Evolutionary conservation across 2,113 vertebrate species (phyloP).

Genomic region (Dipodomys spectabilis): DNA sequence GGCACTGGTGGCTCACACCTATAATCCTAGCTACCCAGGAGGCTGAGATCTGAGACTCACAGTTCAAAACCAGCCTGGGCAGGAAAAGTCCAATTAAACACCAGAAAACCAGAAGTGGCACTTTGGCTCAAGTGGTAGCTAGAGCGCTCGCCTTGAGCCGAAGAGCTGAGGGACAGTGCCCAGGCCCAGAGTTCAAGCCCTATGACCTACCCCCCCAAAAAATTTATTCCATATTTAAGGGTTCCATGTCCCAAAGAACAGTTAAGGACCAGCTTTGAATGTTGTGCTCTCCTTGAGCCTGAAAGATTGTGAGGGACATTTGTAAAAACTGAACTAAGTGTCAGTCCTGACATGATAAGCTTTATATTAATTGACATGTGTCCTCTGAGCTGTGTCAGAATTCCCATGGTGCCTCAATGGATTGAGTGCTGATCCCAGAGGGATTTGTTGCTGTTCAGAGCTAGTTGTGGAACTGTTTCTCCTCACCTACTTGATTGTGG

Average conservation of each 20-base stretch:
- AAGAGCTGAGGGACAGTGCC: too few relatives aligned
- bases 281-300: conserved; percentile 8
- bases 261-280: conserved; percentile 30
- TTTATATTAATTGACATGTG: conserved; percentile 41
- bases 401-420: conserved; percentile 10
- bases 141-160: too few relatives aligned
- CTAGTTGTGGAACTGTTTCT: neutral
- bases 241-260: neutral
- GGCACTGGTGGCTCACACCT: too few relatives aligned
- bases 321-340: conserved; percentile 39
- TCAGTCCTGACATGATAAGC: neutral
- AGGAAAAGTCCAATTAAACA: too few relatives aligned
- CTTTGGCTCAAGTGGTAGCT: too few relatives aligned
- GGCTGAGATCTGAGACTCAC: too few relatives aligned
- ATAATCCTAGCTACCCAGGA: too few relatives aligned
- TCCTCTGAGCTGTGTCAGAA: conserved; percentile 6
- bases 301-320: neutral
- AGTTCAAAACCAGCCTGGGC: too few relatives aligned
- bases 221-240: conserved; percentile 49
- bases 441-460: conserved; percentile 29
- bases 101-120: too few relatives aligned
- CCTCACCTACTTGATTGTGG: neutral
- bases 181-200: too few relatives aligned
- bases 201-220: neutral
- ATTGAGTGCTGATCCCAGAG: neutral